Base-by-base conservation (phyloP, 2,113 vertebrate species). In the Arizona elegans region DNA sequence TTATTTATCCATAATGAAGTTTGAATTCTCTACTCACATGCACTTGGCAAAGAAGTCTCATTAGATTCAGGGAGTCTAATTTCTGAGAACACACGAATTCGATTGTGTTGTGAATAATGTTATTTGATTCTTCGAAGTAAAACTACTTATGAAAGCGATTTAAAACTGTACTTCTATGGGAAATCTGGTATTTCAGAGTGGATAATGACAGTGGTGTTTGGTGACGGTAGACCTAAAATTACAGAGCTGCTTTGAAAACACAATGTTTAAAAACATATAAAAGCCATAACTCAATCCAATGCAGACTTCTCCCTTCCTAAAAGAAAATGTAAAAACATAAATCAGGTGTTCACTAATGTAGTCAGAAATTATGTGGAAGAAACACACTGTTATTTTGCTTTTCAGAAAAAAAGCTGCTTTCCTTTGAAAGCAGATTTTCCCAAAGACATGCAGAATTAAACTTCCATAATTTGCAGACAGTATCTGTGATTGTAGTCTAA, bases 311-410 rank as follows among this genome's bases (percentile, higher is more conserved):
- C 52, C 47, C 33, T 50, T 50, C 58, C 47, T 88, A 43, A 86
- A 33, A 91, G 56, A 90, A 90, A 95, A 70, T n/a, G 88, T 86
- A 92, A 94, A 94, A 91, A 90, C 91, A 91, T 50, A 88, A 90
- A 65, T 89, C 26, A 65, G 75, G 59, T 87, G 47, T 91, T 70
- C 29, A 19, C 13, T 47, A 90, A 58, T 75, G 65, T 52, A 50
- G 85, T 29, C 29, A 88, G 38, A 87, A 87, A 56, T 81, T 43
- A 17, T 29, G 33, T 50, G 26, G 85, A 15, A 62, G 15, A 62
- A 55, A 43, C 33, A 47, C 24, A 70, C 52, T 87, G 29, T 33
- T 13, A 21, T 87, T 54, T 93, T 58, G 43, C 11, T 86, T 43
- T 23, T 17, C 21, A 81, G 33, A 81, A 38, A 43, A 59, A 19